Conservation (phyloP, 2,113 vertebrate species). For the Hippocampus barbouri region DNA sequence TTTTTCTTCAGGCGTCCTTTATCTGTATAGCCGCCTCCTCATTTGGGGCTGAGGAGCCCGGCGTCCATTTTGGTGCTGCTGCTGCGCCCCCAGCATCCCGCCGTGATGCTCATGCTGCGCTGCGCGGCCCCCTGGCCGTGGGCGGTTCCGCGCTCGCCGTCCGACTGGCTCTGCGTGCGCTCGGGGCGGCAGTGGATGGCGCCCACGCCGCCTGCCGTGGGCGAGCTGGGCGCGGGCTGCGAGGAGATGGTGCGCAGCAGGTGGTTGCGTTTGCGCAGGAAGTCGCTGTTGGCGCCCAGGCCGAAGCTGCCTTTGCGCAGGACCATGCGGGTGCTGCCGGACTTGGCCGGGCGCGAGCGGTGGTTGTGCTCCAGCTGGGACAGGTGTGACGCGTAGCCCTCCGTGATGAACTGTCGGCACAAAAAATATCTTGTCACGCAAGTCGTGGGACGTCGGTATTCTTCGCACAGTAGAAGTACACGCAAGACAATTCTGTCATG, state of each 20-base stretch:
- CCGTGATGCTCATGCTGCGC: constrained; percentile 87
- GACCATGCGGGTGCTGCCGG: constrained; percentile 87
- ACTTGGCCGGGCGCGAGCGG: constrained; percentile 88
- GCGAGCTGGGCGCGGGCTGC: constrained; percentile 81
- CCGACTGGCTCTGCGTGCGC: constrained; percentile 84
- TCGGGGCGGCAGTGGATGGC: constrained; percentile 74
- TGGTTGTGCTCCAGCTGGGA: constrained; percentile 93
- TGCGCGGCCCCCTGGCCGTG: constrained; percentile 60
- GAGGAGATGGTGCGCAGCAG: constrained; percentile 93
- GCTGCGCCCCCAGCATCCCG: constrained; percentile 87
- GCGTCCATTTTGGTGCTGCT: constrained; percentile 77
- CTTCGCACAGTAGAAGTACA: no score
- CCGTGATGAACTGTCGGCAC: constrained; percentile 81
- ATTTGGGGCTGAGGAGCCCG: constrained; percentile 62
- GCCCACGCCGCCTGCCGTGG: constrained; percentile 61
- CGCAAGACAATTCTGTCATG: no score
- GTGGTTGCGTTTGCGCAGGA: constrained; percentile 93
- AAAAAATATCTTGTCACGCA: not conserved
- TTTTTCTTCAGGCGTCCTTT: not conserved
- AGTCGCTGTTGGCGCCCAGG: constrained; percentile 87
- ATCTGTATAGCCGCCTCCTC: constrained; percentile 5
- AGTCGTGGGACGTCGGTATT: no score
- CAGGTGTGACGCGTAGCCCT: constrained; percentile 92
- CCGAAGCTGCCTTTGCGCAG: constrained; percentile 96
- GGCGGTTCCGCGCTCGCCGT: constrained; percentile 69